Conservation (phyloP, 2,797 vertebrate genomes). For the Sternotherus odoratus region DNA sequence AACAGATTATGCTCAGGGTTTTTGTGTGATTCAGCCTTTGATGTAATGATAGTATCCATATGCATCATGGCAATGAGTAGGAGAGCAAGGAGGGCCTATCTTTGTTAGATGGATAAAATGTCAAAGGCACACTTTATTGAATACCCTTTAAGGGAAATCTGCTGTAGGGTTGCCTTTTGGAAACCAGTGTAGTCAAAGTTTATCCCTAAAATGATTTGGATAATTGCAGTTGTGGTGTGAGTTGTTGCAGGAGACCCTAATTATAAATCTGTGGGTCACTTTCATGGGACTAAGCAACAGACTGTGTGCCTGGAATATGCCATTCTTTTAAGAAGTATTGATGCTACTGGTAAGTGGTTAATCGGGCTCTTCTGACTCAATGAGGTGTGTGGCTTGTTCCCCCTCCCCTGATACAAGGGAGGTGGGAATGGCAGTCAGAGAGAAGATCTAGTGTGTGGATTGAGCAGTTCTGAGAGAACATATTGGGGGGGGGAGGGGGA, state of each 20-base stretch:
- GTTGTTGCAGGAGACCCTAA: not conserved
- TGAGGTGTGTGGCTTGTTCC: no score
- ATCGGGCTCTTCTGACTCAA: accelerated
- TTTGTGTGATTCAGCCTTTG: not conserved
- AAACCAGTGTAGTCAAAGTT: not conserved
- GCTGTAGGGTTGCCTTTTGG: no score
- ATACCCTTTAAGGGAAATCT: not conserved
- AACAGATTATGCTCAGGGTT: not conserved
- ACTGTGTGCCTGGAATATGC: not conserved
- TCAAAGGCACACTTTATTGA: not conserved
- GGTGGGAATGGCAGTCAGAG: not conserved
- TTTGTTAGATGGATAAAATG: not conserved
- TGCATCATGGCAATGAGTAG: not conserved
- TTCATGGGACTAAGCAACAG: not conserved
- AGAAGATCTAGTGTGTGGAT: not conserved
- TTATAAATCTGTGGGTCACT: not conserved
- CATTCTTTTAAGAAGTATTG: not conserved
- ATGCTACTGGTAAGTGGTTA: not conserved
- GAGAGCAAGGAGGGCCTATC: not conserved
- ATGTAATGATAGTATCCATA: no score
- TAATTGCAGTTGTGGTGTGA: not conserved
- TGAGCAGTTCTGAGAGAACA: accelerated
- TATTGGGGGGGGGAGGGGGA: no score
- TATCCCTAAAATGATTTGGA: not conserved
- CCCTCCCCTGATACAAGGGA: not conserved